Evolutionary conservation across 2,113 vertebrate species (phyloP).

Genomic region (Phyllostomus discolor): DNA sequence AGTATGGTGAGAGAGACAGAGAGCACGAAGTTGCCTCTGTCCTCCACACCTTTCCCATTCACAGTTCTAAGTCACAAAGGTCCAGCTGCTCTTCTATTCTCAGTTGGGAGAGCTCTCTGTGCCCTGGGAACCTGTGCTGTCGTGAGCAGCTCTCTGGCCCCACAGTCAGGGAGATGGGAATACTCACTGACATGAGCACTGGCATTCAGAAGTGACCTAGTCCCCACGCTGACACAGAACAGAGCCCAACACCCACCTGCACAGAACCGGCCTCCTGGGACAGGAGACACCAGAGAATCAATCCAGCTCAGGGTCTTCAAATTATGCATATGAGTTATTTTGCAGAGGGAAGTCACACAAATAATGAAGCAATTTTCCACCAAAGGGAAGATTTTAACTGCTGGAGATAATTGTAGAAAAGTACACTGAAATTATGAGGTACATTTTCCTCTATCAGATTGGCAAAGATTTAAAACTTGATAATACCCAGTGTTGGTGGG

Average conservation of each 20-base stretch:
- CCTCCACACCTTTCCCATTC: not conserved
- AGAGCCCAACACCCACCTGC: not conserved
- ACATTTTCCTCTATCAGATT: conserved; percentile 41
- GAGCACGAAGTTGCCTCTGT: rapidly evolving
- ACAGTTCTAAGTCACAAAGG: not conserved
- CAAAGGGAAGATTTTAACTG: conserved; percentile 13
- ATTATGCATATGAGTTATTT: not conserved
- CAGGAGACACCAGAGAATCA: not conserved
- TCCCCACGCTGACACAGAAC: not conserved
- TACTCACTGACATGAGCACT: not conserved
- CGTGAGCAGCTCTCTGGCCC: not conserved
- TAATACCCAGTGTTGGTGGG: not conserved
- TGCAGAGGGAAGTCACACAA: not conserved
- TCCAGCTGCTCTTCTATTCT: not conserved
- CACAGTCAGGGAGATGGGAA: not conserved
- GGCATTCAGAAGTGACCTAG: not conserved
- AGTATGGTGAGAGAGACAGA: not conserved
- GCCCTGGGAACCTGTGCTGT: not conserved
- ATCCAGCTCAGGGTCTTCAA: not conserved
- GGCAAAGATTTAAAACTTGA: conserved; percentile 42
- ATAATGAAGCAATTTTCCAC: conserved; percentile 24
- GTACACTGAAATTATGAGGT: conserved; percentile 41
- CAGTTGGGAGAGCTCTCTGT: not conserved
- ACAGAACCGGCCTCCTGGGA: not conserved
- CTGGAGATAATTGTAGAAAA: conserved; percentile 49